Base-by-base conservation (phyloP, 1,140 invertebrate species). In the Helicoverpa armigera region DNA sequence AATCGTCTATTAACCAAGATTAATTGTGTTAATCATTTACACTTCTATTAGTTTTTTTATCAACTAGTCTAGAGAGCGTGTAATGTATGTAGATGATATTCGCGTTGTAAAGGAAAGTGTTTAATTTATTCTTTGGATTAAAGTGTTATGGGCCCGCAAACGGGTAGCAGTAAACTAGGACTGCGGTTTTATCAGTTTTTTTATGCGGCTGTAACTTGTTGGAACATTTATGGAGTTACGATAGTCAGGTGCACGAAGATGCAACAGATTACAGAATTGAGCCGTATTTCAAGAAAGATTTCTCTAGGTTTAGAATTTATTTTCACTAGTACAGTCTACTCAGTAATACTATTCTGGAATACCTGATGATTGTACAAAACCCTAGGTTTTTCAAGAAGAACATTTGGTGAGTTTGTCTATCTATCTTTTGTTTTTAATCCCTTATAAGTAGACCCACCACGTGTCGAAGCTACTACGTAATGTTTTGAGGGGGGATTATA, bases 401-500 rank as follows among this genome's bases (percentile, higher is more conserved):
- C 3, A 7, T 35, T 0, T 35, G 1, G 35, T 7, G 7, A 35
- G 1, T 1, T 23, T 23, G 23, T 23, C 23, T 23, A 23, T 23
- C 23, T 23, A 23, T 23, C 35, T 54, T 60, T 14, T 67, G 7
- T 43, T 50, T n/a, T 2, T 51, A 43, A 77, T 77, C 75, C 75
- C 75, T 67, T 77, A 54, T 35, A n/a, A n/a, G n/a, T n/a, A 67
- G 50, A 77, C 75, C 60, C 75, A 77, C 56, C 61, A 51, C 61
- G 60, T 76, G 51, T 77, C 54, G 2, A 67, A 43, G 3, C 16
- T 29, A 51, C 43, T 50, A 65, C 48, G 48, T 77, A 48, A 53
- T 77, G 74, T 77, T 77, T 65, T 77, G 74, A 77, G 61, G 61
- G 50, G 75, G 75, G 61, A 77, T 77, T 54, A 77, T 3, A 77